A percentile compares a stretch with the other conserved stretches of the same genome.
phyloP scores from a whole-genome alignment of 2,797 vertebrate genomes.

The Danio albolineatus region DNA sequence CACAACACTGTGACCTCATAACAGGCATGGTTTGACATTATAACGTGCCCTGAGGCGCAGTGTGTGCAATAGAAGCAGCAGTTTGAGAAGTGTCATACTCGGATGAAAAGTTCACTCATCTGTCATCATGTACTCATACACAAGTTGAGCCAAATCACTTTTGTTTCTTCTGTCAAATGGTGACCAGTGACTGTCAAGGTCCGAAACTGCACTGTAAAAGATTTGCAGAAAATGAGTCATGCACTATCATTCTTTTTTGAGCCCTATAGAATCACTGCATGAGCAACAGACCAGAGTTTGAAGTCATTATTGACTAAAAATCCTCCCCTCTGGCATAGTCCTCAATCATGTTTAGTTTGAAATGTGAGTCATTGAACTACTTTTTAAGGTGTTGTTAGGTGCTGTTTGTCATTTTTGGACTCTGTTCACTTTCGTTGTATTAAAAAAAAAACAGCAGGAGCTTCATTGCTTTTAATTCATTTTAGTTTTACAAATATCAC shows the following conservation, averaged over 20 bases:
- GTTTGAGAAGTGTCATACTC: constrained; percentile 14
- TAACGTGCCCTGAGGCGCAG: constrained; percentile 22
- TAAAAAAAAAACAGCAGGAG: not conserved
- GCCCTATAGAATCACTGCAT: not conserved
- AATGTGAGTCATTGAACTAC: not conserved
- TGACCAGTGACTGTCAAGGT: constrained; percentile 6
- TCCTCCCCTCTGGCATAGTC: not conserved
- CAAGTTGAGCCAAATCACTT: not conserved
- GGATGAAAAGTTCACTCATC: constrained; percentile 21
- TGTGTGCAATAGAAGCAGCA: constrained; percentile 5
- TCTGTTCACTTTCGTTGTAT: not conserved
- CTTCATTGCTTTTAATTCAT: not conserved
- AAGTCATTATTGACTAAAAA: not conserved
- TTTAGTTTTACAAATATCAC: too few relatives aligned
- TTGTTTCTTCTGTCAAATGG: not conserved
- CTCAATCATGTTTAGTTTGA: not conserved
- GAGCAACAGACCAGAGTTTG: not conserved
- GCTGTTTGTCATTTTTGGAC: not conserved
- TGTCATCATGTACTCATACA: constrained; percentile 9
- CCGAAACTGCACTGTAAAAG: constrained; percentile 1
- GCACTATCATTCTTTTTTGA: constrained; percentile 6
- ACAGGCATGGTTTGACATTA: constrained; percentile 18
- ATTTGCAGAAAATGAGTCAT: not conserved
- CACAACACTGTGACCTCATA: not conserved
- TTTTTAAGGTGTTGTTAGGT: not conserved